Conservation (phyloP, 2,797 vertebrate genomes). For the Lagodon rhomboides region DNA sequence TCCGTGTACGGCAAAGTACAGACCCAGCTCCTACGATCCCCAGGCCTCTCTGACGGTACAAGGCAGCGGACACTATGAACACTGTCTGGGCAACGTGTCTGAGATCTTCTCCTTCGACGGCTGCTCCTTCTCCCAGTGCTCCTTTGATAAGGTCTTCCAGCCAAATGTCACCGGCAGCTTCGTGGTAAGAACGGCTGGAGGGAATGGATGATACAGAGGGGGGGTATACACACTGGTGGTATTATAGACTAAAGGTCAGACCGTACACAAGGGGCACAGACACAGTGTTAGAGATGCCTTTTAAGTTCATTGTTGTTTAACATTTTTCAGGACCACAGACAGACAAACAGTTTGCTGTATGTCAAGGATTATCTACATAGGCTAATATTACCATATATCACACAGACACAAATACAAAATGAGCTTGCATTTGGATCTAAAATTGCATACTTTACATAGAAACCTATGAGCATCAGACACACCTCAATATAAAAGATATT, state of each 20-base stretch:
- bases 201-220: neutral
- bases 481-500: neutral
- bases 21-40: slow-evolving; percentile 13
- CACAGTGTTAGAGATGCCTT: neutral
- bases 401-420: neutral
- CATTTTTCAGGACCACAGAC: neutral
- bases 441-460: neutral
- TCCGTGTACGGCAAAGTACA: slow-evolving; percentile 77
- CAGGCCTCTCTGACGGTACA: slow-evolving; percentile 63
- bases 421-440: neutral
- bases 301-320: neutral
- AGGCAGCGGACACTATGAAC: slow-evolving; percentile 81
- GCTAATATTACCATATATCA: neutral
- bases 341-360: neutral
- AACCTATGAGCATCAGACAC: neutral
- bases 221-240: neutral
- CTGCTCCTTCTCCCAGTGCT: slow-evolving; percentile 84
- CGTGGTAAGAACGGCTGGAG: slow-evolving; percentile 81
- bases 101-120: slow-evolving; percentile 85
- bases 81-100: slow-evolving; percentile 82
- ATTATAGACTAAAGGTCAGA: slow-evolving; percentile 6
- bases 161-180: slow-evolving; percentile 85
- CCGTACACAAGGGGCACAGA: neutral
- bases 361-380: neutral
- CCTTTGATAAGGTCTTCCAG: slow-evolving; percentile 87